Base-by-base conservation (phyloP, 2,797 vertebrate genomes). In the Epinephelus coioides region DNA sequence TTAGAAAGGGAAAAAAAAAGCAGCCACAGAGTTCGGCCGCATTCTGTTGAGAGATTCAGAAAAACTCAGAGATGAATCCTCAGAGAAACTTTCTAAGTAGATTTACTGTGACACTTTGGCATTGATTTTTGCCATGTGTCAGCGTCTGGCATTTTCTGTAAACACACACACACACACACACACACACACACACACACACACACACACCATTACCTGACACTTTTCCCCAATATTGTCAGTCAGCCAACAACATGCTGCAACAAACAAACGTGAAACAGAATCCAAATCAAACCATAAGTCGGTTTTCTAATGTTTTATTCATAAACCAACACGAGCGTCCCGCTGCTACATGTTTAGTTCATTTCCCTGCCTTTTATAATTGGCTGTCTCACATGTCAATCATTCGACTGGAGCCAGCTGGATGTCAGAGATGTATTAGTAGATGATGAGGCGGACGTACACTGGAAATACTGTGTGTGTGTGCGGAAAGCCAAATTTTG, bases 351-450 rank as follows among this genome's bases (percentile, higher is more conserved):
- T 51, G 78, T 83, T 86, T 59, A 63, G 78, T 79, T 84, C 54
- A 67, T 83, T 85, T 84, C 85, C 63, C 54, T 30, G 63, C 73
- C 67, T 82, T 83, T 75, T 87, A 90, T 91, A 91, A 92, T 91
- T 91, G 91, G 89, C 76, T 88, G 91, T 90, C 88, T 89, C 50
- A 27, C 57, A 5, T 85, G 92, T 93, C 92, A 92, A 85, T 94
- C 91, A 91, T 57, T 23, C 19, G 15, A n/a, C 38, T 19, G 62
- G 78, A 72, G 69, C 49, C 77, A 62, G 73, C 73, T 83, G 82
- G 68, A 83, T 78, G 76, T 85, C 79, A 79, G 54, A 63, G 38
- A 50, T 23, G 44, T 27, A 67, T 78, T 44, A 56, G 66, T 27
- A 54, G 56, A 23, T 76, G 75, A 86, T 57, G 82, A 81, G 49